These are phyloP conservation scores for Laupala kohalensis DNA, from an alignment of 1,140 invertebrate genomes.

Conservation along the genomic window DNA sequence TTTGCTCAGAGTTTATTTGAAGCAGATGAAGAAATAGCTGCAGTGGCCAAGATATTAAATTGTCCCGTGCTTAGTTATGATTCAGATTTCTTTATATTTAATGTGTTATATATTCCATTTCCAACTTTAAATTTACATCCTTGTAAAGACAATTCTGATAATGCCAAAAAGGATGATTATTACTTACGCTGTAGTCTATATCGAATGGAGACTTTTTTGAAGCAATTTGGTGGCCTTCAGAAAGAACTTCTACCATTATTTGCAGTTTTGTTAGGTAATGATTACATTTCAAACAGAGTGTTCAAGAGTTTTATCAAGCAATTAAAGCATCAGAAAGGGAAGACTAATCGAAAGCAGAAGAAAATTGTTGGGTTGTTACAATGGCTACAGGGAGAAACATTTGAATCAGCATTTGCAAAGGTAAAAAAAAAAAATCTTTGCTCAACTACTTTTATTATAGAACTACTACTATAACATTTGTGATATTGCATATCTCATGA, in stretches of 20 bases:
- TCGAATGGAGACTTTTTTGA: constrained; percentile 50
- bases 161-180: constrained; percentile 18
- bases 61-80: constrained; percentile 80
- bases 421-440: too few species aligned
- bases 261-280: constrained; percentile 73
- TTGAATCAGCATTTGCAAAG: constrained; percentile 51
- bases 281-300: constrained; percentile 55
- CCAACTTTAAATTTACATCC: constrained; percentile 40
- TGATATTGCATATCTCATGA: too few species aligned
- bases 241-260: constrained; percentile 56
- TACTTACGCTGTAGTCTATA: constrained; percentile 54
- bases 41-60: constrained; percentile 54
- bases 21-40: constrained; percentile 73
- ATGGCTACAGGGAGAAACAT: constrained; percentile 56
- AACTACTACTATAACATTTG: too few species aligned
- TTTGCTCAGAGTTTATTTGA: constrained; percentile 66
- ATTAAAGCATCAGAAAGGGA: constrained; percentile 45
- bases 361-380: constrained; percentile 50
- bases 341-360: constrained; percentile 39
- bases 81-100: constrained; percentile 83
- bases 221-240: constrained; percentile 47
- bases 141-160: not conserved
- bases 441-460: too few species aligned
- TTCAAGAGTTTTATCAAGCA: constrained; percentile 57
- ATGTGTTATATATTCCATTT: constrained; percentile 67